Conservation (phyloP, 2,888 invertebrate species). For the Sesia apiformis region DNA sequence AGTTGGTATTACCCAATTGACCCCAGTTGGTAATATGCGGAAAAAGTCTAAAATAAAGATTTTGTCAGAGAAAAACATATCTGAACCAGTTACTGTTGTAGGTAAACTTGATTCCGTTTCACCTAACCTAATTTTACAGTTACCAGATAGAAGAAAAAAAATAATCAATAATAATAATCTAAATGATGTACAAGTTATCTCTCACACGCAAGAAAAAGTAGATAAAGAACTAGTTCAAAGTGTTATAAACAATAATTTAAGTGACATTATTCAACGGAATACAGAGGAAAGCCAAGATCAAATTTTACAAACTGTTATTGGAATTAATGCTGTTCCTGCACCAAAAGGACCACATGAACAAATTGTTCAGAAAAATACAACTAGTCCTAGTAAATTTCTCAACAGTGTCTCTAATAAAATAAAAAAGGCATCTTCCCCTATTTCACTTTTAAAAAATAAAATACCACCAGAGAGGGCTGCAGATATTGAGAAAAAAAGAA, state of each 20-base stretch:
- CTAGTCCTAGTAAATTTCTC: not conserved
- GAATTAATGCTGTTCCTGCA: conserved; percentile 3
- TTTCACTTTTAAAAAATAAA: conserved; percentile 22
- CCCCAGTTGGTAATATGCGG: not conserved
- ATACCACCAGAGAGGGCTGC: conserved; percentile 47
- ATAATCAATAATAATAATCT: conserved; percentile 3
- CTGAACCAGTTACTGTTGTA: conserved; percentile 25
- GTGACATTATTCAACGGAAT: not conserved
- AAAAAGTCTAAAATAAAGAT: conserved; percentile 35
- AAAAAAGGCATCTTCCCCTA: conserved; percentile 1
- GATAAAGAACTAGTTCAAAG: not conserved
- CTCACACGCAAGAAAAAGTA: not conserved
- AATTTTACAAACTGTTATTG: not conserved
- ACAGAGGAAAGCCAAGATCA: too few relatives aligned
- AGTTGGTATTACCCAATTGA: not conserved
- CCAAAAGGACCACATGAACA: too few relatives aligned
- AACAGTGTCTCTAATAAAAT: not conserved
- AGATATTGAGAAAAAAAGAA: conserved; percentile 51
- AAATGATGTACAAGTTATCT: not conserved
- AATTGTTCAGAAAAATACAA: not conserved
- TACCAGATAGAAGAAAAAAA: conserved; percentile 19
- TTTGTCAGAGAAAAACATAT: conserved; percentile 46
- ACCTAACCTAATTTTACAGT: conserved; percentile 27
- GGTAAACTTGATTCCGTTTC: conserved; percentile 36
- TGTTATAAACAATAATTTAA: not conserved